Base-by-base conservation (phyloP, 2,113 vertebrate species). In the Corythaixoides concolor region DNA sequence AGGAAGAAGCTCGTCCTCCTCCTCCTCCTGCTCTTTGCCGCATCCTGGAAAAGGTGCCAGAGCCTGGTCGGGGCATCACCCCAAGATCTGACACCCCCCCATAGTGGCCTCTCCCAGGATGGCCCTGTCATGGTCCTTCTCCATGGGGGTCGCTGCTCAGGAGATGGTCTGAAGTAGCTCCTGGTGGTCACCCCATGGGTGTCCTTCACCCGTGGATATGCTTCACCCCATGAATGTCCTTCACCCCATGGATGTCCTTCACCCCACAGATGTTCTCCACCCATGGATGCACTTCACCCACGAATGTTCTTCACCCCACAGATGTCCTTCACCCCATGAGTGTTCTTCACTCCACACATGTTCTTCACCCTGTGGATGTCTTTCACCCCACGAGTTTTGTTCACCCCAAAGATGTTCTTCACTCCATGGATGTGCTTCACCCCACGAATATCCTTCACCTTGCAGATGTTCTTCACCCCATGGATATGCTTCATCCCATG, bases 401-500 rank as follows among this genome's bases (percentile, higher is more conserved):
- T 67, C 33, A 67, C 5, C 64, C 15, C 11, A 24, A 1, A 6
- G 33, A 33, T n/a, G 28, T n/a, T 1, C 32, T n/a, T n/a, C 15
- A 47, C 3, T 22, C 15, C 5, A 16, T 4, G 3, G 23, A 9
- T 13, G 16, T 26, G 2, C 11, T 35, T 20, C 33, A 49, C 3
- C 14, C 30, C 21, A 45, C 10, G 5, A 27, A 8, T 2, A 6
- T 27, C 14, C 47, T 37, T 43, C 16, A 32, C 3, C 76, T 9
- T 30, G 19, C 1, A 2, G 22, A 15, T 26, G 23, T 49, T 4
- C 49, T 53, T 53, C n/a, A 53, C 20, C 35, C 50, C 5, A 9
- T 1, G 3, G 13, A 23, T 0, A 0, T 32, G 8, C 24, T 41
- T 66, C 15, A 41, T 4, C 11, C 9, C 9, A 4, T 1, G 2